Conservation (phyloP, 2,113 vertebrate species). For the Mungos mungo region DNA sequence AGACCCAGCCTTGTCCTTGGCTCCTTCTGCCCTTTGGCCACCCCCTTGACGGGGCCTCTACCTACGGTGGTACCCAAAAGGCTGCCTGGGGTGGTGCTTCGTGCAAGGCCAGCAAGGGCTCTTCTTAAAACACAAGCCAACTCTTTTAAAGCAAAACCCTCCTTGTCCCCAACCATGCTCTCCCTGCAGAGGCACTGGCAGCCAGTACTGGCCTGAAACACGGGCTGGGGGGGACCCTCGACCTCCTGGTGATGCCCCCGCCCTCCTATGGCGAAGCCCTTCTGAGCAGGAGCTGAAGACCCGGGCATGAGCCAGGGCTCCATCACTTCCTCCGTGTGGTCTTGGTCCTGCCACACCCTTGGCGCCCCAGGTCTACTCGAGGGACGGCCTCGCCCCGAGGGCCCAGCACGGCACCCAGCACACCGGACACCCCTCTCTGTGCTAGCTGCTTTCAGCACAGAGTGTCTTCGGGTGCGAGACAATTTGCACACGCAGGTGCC, state of each 20-base stretch:
- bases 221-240: rapidly evolving
- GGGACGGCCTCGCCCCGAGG: rapidly evolving
- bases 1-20: not conserved
- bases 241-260: too few relatives aligned
- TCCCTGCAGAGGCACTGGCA: rapidly evolving
- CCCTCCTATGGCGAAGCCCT: not conserved
- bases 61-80: not conserved
- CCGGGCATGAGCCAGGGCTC: rapidly evolving
- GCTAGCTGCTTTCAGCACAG: rapidly evolving
- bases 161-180: not conserved
- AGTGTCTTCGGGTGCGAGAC: not conserved
- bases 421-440: rapidly evolving
- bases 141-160: not conserved
- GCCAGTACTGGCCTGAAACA: not conserved
- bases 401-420: rapidly evolving
- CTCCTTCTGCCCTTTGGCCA: not conserved
- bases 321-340: rapidly evolving
- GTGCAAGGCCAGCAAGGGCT: not conserved
- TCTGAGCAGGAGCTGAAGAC: not conserved
- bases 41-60: not conserved
- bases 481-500: rapidly evolving
- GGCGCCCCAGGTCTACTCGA: rapidly evolving
- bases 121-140: not conserved
- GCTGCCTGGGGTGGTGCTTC: not conserved
- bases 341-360: rapidly evolving